Percentiles rank a stretch among this genome's conserved stretches.
These are phyloP conservation scores for Drosophila oshimai DNA, from an alignment of 1,140 invertebrate genomes.

Conservation along the genomic window DNA sequence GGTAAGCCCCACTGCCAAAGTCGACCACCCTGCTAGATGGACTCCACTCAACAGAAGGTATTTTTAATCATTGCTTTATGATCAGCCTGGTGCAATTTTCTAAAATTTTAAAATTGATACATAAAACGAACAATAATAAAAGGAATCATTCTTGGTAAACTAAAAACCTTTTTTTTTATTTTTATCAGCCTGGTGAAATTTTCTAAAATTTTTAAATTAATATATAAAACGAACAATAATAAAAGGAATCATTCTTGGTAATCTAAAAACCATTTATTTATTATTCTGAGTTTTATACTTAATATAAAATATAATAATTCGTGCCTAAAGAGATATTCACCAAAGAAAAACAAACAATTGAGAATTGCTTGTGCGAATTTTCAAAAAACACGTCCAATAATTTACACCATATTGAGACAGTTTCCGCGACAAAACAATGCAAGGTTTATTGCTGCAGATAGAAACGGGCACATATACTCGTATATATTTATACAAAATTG, in stretches of 20 bases:
- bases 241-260: too few relatives aligned
- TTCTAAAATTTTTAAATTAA: not conserved
- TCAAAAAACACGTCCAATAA: constrained; percentile 22
- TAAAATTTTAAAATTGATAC: too few relatives aligned
- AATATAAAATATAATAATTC: not conserved
- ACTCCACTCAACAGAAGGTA: not conserved
- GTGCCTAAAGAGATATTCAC: not conserved
- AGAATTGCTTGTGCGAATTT: not conserved
- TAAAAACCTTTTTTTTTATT: not conserved
- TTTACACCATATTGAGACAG: constrained; percentile 34
- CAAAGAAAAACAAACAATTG: not conserved
- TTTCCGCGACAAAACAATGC: constrained; percentile 32
- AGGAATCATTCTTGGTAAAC: too few relatives aligned
- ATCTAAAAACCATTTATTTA: too few relatives aligned
- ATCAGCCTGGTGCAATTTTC: not conserved
- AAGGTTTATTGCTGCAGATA: not conserved
- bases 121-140: too few relatives aligned
- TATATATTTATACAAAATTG: constrained; percentile 55
- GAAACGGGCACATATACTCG: not conserved
- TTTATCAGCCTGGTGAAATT: not conserved
- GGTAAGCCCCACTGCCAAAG: not conserved
- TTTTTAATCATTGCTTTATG: too few relatives aligned
- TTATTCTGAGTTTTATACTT: too few relatives aligned
- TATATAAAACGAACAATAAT: too few relatives aligned
- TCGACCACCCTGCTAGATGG: constrained; percentile 2